Percentiles rank a stretch among this genome's conserved stretches.
Conservation (phyloP, 1,140 invertebrate species). For the Trichonephila inaurata region DNA sequence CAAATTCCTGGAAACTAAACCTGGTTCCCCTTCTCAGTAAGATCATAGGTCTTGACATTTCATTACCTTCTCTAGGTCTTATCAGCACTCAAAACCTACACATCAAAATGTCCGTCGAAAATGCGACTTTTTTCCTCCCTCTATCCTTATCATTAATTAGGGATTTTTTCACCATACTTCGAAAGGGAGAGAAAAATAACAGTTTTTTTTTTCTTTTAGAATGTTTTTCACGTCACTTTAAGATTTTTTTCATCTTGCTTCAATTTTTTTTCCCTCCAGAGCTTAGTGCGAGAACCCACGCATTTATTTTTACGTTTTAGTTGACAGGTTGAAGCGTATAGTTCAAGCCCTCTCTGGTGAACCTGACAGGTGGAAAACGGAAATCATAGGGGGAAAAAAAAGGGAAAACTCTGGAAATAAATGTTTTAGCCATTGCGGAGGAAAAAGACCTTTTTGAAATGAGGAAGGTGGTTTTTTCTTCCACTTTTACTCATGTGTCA, state of each 20-base stretch:
- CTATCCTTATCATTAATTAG: constrained; percentile 50
- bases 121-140: constrained; percentile 22
- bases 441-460: constrained; percentile 6
- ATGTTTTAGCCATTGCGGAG: constrained; percentile 12
- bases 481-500: neutral
- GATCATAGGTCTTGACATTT: constrained; percentile 56
- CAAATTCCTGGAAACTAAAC: constrained; percentile 40
- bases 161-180: neutral
- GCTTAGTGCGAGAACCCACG: constrained; percentile 13
- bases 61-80: constrained; percentile 40
- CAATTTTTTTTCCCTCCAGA: neutral
- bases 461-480: neutral
- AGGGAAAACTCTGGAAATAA: neutral
- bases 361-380: constrained; percentile 31
- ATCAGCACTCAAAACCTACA: constrained; percentile 51
- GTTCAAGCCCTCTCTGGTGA: constrained; percentile 33
- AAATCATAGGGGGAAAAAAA: neutral
- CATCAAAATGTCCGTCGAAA: constrained; percentile 53
- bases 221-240: constrained; percentile 23
- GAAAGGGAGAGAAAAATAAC: constrained; percentile 13
- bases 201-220: neutral
- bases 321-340: constrained; percentile 19
- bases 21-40: neutral
- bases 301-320: constrained; percentile 35
- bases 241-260: neutral